These are phyloP conservation scores for Gambusia holbrooki DNA, from an alignment of 2,113 vertebrate species.

Conservation along the genomic window DNA sequence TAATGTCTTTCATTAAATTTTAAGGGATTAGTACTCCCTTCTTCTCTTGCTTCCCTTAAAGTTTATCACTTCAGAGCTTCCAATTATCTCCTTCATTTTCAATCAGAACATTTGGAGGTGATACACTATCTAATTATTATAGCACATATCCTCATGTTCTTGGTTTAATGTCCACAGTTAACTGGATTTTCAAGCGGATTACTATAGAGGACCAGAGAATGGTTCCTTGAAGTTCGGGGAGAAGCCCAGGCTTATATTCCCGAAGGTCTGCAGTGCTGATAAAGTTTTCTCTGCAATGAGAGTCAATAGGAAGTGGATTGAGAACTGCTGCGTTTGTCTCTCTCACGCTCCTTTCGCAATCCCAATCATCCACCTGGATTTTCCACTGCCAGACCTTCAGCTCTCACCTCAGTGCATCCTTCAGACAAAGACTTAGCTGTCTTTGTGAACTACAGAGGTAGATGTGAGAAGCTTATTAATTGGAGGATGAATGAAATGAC, in stretches of 20 bases:
- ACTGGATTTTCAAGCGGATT: neutral
- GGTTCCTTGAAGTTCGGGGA: conserved; percentile 22
- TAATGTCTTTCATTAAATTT: conserved; percentile 12
- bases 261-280: conserved; percentile 29
- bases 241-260: conserved; percentile 27
- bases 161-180: conserved; percentile 11
- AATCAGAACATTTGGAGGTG: neutral
- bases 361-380: conserved; percentile 58
- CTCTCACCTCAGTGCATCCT: conserved; percentile 40
- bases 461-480: conserved; percentile 4
- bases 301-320: conserved; percentile 71
- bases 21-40: neutral
- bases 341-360: conserved; percentile 66
- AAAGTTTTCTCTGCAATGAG: conserved; percentile 48
- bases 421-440: conserved; percentile 24
- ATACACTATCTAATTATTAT: neutral
- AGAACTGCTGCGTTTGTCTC: conserved; percentile 50
- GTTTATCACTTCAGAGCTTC: neutral
- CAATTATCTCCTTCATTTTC: neutral
- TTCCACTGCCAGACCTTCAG: conserved; percentile 47
- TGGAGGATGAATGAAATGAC: neutral
- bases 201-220: neutral
- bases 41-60: neutral
- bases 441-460: neutral
- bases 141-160: neutral